phyloP scores from a whole-genome alignment of 2,797 vertebrate species.

The Sebastes glaucus region DNA sequence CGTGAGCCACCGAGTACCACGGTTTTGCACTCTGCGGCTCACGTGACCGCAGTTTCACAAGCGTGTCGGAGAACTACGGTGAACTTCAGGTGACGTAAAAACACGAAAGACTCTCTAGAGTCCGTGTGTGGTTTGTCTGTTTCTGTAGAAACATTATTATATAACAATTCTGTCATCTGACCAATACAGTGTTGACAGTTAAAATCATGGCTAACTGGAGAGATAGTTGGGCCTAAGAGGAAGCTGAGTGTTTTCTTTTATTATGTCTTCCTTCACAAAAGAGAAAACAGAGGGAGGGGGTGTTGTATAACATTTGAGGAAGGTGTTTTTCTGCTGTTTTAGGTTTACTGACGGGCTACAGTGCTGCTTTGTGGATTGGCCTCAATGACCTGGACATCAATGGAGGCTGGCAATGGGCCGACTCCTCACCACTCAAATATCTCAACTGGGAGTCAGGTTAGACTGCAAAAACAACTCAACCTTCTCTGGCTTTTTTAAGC shows the following conservation, averaged over 20 bases:
- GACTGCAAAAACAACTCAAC: conserved; percentile 46
- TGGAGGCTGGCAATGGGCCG: conserved; percentile 99
- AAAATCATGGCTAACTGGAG: not conserved
- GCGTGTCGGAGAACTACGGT: no score
- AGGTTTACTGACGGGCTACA: conserved; percentile 92
- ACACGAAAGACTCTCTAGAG: no score
- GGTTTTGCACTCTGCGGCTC: no score
- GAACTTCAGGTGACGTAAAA: no score
- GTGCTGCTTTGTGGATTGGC: conserved; percentile 94
- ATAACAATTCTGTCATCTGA: not conserved
- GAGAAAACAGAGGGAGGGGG: not conserved
- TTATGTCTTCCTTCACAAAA: not conserved
- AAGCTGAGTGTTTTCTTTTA: not conserved
- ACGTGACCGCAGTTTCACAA: no score
- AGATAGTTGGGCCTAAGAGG: not conserved
- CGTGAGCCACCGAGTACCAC: no score
- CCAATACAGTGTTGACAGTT: not conserved
- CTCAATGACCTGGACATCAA: conserved; percentile 95
- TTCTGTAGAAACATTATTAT: not conserved
- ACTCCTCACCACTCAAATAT: conserved; percentile 95
- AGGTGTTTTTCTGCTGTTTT: conserved; percentile 12
- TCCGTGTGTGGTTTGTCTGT: no score
- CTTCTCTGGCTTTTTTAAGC: conserved; percentile 13
- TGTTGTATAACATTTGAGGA: not conserved
- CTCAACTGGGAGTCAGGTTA: conserved; percentile 98